phyloP scores from a whole-genome alignment of 2,797 vertebrate species.

The Champsocephalus gunnari region DNA sequence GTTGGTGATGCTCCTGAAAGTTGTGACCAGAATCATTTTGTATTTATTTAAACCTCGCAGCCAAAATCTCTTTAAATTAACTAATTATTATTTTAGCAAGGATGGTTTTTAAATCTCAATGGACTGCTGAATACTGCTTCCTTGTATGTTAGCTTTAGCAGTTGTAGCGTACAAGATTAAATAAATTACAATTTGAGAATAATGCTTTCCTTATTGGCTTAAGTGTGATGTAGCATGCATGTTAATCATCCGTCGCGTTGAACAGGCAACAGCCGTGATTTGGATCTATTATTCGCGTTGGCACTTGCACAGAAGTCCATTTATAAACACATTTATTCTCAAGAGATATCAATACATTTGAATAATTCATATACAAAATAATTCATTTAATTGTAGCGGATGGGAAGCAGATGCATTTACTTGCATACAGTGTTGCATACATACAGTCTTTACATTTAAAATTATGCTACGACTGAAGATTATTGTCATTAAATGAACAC shows the following conservation, averaged over 20 bases:
- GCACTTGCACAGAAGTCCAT: constrained; percentile 3
- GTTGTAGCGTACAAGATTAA: not conserved
- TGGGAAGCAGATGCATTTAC: not conserved
- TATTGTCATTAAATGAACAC: not conserved
- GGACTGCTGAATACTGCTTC: not conserved
- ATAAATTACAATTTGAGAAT: constrained; percentile 5
- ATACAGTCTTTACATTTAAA: not conserved
- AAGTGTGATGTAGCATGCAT: constrained; percentile 16
- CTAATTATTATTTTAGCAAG: not conserved
- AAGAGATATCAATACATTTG: not conserved
- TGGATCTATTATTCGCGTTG: constrained; percentile 14
- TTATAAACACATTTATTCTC: not conserved
- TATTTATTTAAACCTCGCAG: not conserved
- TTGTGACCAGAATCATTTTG: not conserved
- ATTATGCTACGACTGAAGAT: not conserved
- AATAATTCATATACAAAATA: constrained; percentile 10
- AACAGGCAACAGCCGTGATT: constrained; percentile 15
- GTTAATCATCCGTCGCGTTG: constrained; percentile 46
- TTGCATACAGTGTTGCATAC: not conserved
- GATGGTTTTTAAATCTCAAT: not conserved
- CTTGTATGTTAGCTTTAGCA: not conserved
- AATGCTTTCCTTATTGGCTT: constrained; percentile 7
- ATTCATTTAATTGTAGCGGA: not conserved
- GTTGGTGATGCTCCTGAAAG: not conserved
- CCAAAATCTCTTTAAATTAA: not conserved